Base-by-base conservation (phyloP, 2,888 invertebrate species). In the Acronicta leporina region DNA sequence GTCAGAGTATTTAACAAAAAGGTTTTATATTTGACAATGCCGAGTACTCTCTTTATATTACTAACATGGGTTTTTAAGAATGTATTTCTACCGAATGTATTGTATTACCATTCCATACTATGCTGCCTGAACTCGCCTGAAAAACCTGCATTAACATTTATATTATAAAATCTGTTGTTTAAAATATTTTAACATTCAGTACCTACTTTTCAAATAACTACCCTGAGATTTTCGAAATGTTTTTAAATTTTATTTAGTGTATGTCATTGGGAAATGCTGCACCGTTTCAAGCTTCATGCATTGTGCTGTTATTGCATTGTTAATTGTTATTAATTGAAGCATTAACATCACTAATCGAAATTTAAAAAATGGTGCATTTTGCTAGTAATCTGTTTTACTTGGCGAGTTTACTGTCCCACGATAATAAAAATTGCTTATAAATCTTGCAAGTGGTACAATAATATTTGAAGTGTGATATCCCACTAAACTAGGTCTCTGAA, bases 381-480 rank as follows among this genome's bases (percentile, higher is more conserved):
- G 0, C 10, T 30, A 9, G 1, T 30, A 10, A 20, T 33, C 2
- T 4, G 11, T 64, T 53, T 55, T 15, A 13, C n/a, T 38, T 30
- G 61, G 45, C 55, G 52, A 70, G 54, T 63, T 64, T 40, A 54
- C 4, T 61, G 16, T 48, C 47, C 27, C 35, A 50, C 16, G 47
- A 67, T 42, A 48, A 51, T 59, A 40, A 27, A 46, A 58, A 58
- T 51, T 52, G 63, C 65, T 74, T 63, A 45, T 15, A 67, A 62
- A 59, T 63, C 49, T 68, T 50, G 35, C 42, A 65, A 67, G 73
- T 62, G 56, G 65, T 76, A 78, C 71, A 77, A 77, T 78, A 74
- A 77, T 62, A 63, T 76, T 59, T 58, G 33, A 78, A 64, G 80
- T 80, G 81, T 81, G 81, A 81, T 81, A 80, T 73, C 75, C 72